Evolutionary conservation across 2,888 invertebrate genomes (phyloP), one percentile per base, ranked within the genome.

Genomic region (Brachylomia viminalis): DNA sequence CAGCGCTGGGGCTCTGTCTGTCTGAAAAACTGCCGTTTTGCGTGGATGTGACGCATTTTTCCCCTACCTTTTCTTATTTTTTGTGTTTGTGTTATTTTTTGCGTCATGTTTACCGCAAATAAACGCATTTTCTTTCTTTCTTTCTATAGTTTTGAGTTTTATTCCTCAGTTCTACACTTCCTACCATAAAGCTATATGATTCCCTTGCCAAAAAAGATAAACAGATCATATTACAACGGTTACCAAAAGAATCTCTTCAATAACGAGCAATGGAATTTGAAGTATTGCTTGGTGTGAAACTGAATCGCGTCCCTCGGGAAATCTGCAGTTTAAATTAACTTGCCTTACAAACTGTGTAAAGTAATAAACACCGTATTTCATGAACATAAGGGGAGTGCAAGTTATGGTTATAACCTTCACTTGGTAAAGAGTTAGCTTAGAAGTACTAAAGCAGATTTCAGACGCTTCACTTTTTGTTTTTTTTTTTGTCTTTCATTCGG

Each of bases 311-410:
- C 87, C 66, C 87, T 1, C 1, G 85, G 87, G 87, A 88, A 87
- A 88, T 88, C 69, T 78, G 56, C 73, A 69, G 72, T 66, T 75
- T 67, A 80, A 86, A 87, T 83, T 77, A 87, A 76, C 69, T 77
- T 54, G 72, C 70, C 71, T 72, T 59, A 49, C 78, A 74, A 77
- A 61, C 70, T 71, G 61, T 58, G 27, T 27, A 20, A 61, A 54
- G 59, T 83, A 77, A 83, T 79, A 77, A 77, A 73, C 61, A 62
- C 72, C 59, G 71, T 75, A 71, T 81, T 79, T 67, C 58, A 72
- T 67, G 67, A 67, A 38, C 23, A 67, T 58, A 58, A 62, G 54
- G 78, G 27, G 15, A 27, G 15, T 30, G 52, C 8, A 7, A 33
- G 27, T 62, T 54, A 66, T 59, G 15, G 20, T 38, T 58, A n/a